Base-by-base conservation (phyloP, 2,888 invertebrate species). In the Tubiluchus corallicola region DNA sequence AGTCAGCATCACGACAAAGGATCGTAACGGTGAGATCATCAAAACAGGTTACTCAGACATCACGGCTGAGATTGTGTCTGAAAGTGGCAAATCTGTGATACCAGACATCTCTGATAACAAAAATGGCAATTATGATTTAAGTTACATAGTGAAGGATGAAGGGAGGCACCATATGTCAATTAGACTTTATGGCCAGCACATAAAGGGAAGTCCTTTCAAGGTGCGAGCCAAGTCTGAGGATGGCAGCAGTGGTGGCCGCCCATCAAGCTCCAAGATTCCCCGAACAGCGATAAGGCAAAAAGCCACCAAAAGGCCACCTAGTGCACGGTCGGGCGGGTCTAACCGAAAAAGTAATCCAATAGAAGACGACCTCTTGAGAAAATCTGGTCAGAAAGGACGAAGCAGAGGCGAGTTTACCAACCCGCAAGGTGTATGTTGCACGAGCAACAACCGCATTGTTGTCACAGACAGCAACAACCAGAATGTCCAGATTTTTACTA, bases 381-480 rank as follows among this genome's bases (percentile, higher is more conserved):
- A 62, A 47, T 59, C 69, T 17, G 71, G 71, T 2, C 53, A 51
- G 21, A 64, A 66, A 50, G 71, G 71, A 43, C 58, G 69, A 39
- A 62, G 61, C 45, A 61, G 64, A 45, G 69, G 70, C 17, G 68
- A 70, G 51, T 71, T 71, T 53, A 65, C 65, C 17, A 71, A 71
- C 55, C 69, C 70, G 17, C 70, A 70, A 53, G 69, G 68, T 17
- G 56, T 68, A 3, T 64, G 66, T 45, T 58, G 57, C 38, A 59
- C 61, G n/a, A 29, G 50, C 2, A 60, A 62, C 43, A 65, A 65
- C 17, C 61, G 59, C 43, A 60, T 71, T 20, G 53, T 66, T 20
- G 63, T 68, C 4, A 64, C 68, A 2, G 69, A 69, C 52, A 68
- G 68, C 49, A 68, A 67, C 53, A 69, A 68, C 52, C 68, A 69